phyloP scores from a whole-genome alignment of 2,888 invertebrate genomes.

The Xestia ashworthii region DNA sequence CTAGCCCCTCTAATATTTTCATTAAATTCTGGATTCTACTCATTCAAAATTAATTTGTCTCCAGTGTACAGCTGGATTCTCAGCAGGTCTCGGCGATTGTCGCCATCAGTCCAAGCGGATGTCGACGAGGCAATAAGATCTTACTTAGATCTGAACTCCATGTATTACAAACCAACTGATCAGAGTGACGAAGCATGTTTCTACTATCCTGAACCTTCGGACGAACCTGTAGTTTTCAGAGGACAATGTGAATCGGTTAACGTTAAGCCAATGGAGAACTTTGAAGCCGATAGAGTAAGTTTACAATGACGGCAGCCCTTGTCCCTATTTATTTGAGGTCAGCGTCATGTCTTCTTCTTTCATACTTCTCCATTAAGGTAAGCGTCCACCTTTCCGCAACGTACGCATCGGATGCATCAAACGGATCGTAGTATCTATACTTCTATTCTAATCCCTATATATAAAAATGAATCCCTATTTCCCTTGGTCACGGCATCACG shows the following conservation, averaged over 20 bases:
- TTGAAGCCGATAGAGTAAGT: slow-evolving; percentile 76
- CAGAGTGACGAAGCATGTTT: slow-evolving; percentile 76
- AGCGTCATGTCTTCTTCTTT: not conserved
- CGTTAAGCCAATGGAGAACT: slow-evolving; percentile 71
- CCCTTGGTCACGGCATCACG: no score
- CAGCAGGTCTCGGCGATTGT: slow-evolving; percentile 75
- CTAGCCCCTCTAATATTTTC: not conserved
- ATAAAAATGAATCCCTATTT: no score
- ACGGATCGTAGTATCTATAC: no score
- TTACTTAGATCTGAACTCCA: slow-evolving; percentile 71
- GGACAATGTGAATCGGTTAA: slow-evolving; percentile 73
- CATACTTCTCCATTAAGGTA: not conserved
- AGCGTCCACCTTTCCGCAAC: no score
- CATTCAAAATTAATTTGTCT: slow-evolving; percentile 27
- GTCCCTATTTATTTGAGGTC: not conserved
- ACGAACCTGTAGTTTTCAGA: slow-evolving; percentile 73
- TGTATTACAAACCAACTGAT: slow-evolving; percentile 71
- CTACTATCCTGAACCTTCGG: slow-evolving; percentile 72
- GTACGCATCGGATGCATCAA: no score
- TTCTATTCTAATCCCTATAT: no score
- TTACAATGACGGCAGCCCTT: not conserved
- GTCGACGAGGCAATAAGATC: slow-evolving; percentile 73
- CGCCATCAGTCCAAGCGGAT: slow-evolving; percentile 60
- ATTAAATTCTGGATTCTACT: not conserved
- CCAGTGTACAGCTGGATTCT: slow-evolving; percentile 86